Conservation (phyloP, 2,888 invertebrate species). For the Leucozona laternaria region DNA sequence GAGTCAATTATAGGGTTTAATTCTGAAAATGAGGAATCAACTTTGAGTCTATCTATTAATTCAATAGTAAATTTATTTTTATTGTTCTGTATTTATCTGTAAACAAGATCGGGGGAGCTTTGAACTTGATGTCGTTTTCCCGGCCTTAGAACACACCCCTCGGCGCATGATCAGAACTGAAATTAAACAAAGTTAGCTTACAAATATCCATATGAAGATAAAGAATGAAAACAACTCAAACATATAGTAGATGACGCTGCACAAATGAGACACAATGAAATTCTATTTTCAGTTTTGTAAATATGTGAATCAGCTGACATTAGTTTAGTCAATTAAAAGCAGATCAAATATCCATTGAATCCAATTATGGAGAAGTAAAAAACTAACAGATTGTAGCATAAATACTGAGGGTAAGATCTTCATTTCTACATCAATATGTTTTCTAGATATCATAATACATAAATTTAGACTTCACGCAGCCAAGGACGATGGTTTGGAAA, state of each 20-base stretch:
- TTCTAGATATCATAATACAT: no score
- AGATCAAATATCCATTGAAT: no score
- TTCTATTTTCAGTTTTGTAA: neutral
- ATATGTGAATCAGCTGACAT: no score
- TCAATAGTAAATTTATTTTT: neutral
- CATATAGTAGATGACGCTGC: neutral
- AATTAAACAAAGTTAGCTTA: neutral
- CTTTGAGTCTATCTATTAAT: neutral
- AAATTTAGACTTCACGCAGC: no score
- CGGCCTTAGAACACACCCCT: constrained; percentile 18
- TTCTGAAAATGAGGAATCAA: constrained; percentile 9
- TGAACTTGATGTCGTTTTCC: constrained; percentile 8
- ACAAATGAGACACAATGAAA: neutral
- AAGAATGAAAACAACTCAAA: neutral
- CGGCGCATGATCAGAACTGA: constrained; percentile 12
- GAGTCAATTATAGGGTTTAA: constrained; percentile 26
- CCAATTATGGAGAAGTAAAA: no score
- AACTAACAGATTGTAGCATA: no score
- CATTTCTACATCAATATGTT: no score
- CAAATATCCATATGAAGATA: no score
- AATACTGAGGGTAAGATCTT: no score
- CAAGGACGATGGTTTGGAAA: no score
- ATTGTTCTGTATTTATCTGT: neutral
- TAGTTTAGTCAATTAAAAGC: no score
- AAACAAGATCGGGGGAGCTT: neutral